These are phyloP conservation scores for Poeciliopsis gracilis DNA, from an alignment of 2,797 vertebrate species.

Conservation along the genomic window DNA sequence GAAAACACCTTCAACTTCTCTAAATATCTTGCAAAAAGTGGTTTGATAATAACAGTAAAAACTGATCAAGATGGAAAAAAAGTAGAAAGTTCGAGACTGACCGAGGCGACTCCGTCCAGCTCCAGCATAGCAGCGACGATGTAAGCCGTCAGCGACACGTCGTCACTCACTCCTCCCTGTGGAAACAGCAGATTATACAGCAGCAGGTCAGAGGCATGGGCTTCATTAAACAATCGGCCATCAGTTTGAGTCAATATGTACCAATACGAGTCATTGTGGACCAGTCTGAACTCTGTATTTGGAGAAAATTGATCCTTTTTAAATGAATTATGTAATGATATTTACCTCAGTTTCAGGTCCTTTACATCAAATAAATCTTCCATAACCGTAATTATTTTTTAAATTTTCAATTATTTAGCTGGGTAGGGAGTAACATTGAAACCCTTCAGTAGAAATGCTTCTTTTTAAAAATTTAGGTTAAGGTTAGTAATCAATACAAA, in stretches of 20 bases:
- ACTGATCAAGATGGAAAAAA: not conserved
- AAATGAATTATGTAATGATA: not conserved
- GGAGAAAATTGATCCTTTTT: not conserved
- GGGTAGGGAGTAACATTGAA: not conserved
- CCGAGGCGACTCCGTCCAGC: conserved; percentile 49
- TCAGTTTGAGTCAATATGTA: not conserved
- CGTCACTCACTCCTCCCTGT: conserved; percentile 82
- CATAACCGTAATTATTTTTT: not conserved
- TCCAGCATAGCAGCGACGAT: conserved; percentile 79
- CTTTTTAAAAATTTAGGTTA: not conserved
- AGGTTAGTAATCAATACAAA: not conserved
- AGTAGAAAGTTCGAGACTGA: conserved; percentile 60
- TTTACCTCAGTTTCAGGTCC: not conserved
- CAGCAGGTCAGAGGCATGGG: not conserved
- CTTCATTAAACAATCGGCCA: not conserved
- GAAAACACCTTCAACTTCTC: not conserved
- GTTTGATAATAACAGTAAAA: not conserved
- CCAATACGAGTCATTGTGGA: not conserved
- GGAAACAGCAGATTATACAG: not conserved
- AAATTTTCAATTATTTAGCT: not conserved
- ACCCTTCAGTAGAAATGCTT: not conserved
- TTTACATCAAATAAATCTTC: not conserved
- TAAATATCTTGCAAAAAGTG: not conserved
- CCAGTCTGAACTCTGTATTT: not conserved
- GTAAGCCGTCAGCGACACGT: conserved; percentile 82